Evolutionary conservation across 1,140 invertebrate genomes (phyloP).

Genomic region (Drosophila subpulchrella): DNA sequence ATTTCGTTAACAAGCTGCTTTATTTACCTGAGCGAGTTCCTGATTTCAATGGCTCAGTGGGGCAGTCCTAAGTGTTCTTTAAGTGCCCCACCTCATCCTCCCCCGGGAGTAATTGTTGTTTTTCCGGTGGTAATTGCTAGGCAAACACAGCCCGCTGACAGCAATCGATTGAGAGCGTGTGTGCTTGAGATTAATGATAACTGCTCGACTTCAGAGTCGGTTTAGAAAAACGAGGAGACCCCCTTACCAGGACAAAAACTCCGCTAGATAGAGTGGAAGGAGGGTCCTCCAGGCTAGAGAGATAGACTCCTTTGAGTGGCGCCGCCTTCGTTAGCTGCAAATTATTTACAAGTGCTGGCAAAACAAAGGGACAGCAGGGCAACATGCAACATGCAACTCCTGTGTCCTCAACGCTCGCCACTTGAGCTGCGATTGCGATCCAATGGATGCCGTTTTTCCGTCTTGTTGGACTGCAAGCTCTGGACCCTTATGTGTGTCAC

Average conservation of each 20-base stretch:
- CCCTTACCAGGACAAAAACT: not conserved
- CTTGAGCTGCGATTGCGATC: conserved; percentile 14
- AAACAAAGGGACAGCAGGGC: conserved; percentile 39
- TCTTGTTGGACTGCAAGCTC: conserved; percentile 50
- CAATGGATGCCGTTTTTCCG: conserved; percentile 53
- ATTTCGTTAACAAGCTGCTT: conserved; percentile 1
- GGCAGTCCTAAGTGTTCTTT: not conserved
- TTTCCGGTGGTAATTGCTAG: conserved; percentile 30
- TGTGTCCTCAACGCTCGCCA: conserved; percentile 1
- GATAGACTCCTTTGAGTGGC: conserved; percentile 55
- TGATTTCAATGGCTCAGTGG: conserved; percentile 4
- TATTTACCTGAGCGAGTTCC: not conserved
- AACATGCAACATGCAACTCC: conserved; percentile 45
- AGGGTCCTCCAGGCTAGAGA: conserved; percentile 32
- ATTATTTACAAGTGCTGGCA: conserved; percentile 75
- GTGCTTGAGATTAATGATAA: conserved; percentile 47
- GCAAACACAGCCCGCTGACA: conserved; percentile 22
- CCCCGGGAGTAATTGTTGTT: conserved; percentile 21
- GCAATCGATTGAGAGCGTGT: conserved; percentile 28
- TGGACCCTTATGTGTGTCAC: conserved; percentile 59
- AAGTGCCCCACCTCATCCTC: not conserved
- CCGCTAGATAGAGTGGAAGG: conserved; percentile 19
- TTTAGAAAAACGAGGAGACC: not conserved
- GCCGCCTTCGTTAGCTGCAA: conserved; percentile 77
- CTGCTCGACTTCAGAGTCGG: conserved; percentile 11